Base-by-base conservation (phyloP, 2,797 vertebrate genomes). In the Mormyrops attenuatus region DNA sequence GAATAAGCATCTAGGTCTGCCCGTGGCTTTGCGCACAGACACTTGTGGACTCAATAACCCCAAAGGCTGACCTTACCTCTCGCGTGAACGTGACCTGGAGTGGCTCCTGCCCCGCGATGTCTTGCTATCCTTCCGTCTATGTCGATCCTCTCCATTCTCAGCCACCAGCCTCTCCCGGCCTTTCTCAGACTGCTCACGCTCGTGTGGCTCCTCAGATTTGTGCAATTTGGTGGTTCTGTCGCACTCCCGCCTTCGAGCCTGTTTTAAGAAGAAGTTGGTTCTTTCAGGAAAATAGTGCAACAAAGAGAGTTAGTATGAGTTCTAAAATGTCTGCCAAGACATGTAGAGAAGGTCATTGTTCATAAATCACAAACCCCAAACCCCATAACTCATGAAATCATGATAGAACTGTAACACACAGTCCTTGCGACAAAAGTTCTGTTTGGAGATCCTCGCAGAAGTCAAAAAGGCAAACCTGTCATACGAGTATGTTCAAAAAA, bases 251-350 rank as follows among this genome's bases (percentile, higher is more conserved):
- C 97, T 98, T 96, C 97, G 98, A 96, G 96, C 98, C 99, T 99
- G 99, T 99, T 98, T 99, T 98, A 99, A 99, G 98, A 99, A 99
- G 98, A 99, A 99, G 98, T 98, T 97, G 97, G 99, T 98, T 99
- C 98, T 99, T 99, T 99, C 98, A 99, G 99, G 98, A 99, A 99
- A 99, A 99, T 99, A 99, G 99, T 98, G 98, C 98, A 98, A 99
- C 98, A 99, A 99, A 99, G 95, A 99, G 97, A 98, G 98, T 99
- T 99, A 99, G 99, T 99, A 99, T 98, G 97, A 97, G 95, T 95
- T 95, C 95, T 92, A 97, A 94, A 92, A 95, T 95, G 94, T 95
- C 93, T 95, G 94, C 95, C 93, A 95, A 90, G 90, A 90, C 94
- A 95, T 94, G 95, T 90, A 96, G 96, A 96, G 96, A 96, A 95